A percentile compares a stretch with the other conserved stretches of the same genome.
phyloP scores from a whole-genome alignment of 2,797 vertebrate species.

The Takifugu ocellatus region DNA sequence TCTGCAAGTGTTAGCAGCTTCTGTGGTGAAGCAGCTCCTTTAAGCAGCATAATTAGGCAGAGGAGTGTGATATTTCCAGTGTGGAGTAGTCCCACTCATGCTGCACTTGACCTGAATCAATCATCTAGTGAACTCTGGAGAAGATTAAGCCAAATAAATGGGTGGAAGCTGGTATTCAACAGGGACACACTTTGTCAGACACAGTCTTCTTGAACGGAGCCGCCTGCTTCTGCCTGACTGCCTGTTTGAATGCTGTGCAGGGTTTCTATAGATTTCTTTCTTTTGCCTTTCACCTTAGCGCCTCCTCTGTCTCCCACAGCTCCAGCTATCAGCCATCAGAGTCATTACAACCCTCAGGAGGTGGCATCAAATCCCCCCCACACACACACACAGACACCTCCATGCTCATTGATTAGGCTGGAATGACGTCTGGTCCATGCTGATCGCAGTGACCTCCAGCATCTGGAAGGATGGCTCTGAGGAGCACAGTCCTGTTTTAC shows the following conservation, averaged over 20 bases:
- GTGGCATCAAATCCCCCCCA: slow-evolving; percentile 41
- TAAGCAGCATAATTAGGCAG: slow-evolving; percentile 6
- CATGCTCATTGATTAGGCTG: slow-evolving; percentile 50
- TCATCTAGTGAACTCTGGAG: slow-evolving; percentile 1
- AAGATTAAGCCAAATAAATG: not conserved
- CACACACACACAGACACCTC: slow-evolving; percentile 18
- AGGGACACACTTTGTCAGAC: not conserved
- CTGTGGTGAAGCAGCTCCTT: not conserved
- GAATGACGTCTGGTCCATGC: slow-evolving; percentile 56
- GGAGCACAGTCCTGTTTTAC: slow-evolving; percentile 23
- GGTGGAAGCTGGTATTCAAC: not conserved
- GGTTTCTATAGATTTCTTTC: not conserved
- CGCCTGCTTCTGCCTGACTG: no score
- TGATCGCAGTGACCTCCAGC: slow-evolving; percentile 46
- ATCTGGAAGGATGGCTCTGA: slow-evolving; percentile 31
- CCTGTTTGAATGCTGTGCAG: not conserved
- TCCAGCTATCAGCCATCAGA: slow-evolving; percentile 42
- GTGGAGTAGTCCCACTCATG: slow-evolving; percentile 9
- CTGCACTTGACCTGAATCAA: slow-evolving; percentile 16
- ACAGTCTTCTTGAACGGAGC: not conserved
- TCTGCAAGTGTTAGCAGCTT: slow-evolving; percentile 4
- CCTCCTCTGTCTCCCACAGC: slow-evolving; percentile 42
- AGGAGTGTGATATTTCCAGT: not conserved
- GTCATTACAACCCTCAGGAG: slow-evolving; percentile 45
- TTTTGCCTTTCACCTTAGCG: slow-evolving; percentile 13